Evolutionary conservation across 2,888 invertebrate species (phyloP), one percentile per base, ranked within the genome.

Genomic region (Mythimna loreyi): DNA sequence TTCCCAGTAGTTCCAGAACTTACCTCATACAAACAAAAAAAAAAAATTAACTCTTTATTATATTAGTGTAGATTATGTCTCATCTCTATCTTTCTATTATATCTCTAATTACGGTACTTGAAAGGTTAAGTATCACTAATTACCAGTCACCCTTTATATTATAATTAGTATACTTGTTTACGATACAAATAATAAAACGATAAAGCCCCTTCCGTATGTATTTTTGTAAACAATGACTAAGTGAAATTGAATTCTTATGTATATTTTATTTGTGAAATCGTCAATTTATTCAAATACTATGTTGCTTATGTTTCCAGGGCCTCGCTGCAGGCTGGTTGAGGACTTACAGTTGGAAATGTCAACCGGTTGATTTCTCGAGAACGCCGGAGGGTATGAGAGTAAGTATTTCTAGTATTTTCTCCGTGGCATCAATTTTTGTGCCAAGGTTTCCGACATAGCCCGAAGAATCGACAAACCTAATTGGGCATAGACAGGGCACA

Each of bases 301-400:
- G 4, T 45, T 70, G 7, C 59, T 50, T 36, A 28, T 58, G 33
- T 71, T 96, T 96, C 60, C 93, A 97, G 97, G 98, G 97, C 65
- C 95, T 98, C 61, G 97, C 97, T 79, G 97, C 96, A 0, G 98
- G 97, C 13, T 98, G 98, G 98, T 96, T 98, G 78, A 96, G 96
- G 73, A 97, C 97, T 74, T 99, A 99, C 95, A 98, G 97, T 93
- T 98, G 98, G 97, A 97, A 97, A 87, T 99, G 99, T 92, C 98
- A 99, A 92, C 98, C 99, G 4, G 98, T 99, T 0, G 99, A 99
- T 92, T 97, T 97, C 87, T 98, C 99, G 1, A 94, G 95, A 53
- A 92, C 97, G 3, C 97, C 98, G 2, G 97, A 97, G 87, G 98
- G 98, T 19, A 92, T 98, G 77, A 96, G 98, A 93, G 99, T 99